Base-by-base conservation (phyloP, 2,888 invertebrate species). In the Agrochola macilenta region DNA sequence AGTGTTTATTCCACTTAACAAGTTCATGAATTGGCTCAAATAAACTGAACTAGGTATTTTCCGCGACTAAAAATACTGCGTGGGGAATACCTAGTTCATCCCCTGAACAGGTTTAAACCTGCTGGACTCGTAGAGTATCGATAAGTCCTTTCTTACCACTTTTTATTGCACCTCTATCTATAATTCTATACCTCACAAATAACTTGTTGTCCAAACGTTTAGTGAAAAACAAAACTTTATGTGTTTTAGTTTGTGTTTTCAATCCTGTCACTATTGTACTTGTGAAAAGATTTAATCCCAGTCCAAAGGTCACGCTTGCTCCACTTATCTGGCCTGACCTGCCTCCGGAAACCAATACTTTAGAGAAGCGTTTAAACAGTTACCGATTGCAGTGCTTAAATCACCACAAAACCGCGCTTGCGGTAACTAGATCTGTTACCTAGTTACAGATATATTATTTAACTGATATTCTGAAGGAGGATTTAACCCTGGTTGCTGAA, bases 281-380 rank as follows among this genome's bases (percentile, higher is more conserved):
- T 43, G 9, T 14, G 5, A 57, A 58, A 77, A 76, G 54, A 63
- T 68, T 61, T 8, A 76, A 39, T n/a, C 12, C 23, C 49, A 68
- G 54, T 66, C 8, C 43, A 77, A 52, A 71, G 75, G 58, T 43
- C 61, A n/a, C 43, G 14, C 39, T 46, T 35, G 20, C 20, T 43
- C 63, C 17, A 69, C 43, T 54, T 52, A 76, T 65, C 43, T 82
- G 17, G 35, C n/a, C 52, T 61, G 63, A 78, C 79, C 68, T 46
- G 78, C 57, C 79, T 78, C 2, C 52, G 23, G 17, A 83, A 77
- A 58, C 83, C 78, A 68, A 78, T 83, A 64, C 68, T 78, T 78
- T 69, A 58, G 49, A 58, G 49, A 35, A 78, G n/a, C 83, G 68
- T 83, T 80, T 83, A 83, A 70, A 66, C 65, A 84, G 73, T 68